phyloP scores from a whole-genome alignment of 2,113 vertebrate genomes.

The Choloepus hoffmanni region DNA sequence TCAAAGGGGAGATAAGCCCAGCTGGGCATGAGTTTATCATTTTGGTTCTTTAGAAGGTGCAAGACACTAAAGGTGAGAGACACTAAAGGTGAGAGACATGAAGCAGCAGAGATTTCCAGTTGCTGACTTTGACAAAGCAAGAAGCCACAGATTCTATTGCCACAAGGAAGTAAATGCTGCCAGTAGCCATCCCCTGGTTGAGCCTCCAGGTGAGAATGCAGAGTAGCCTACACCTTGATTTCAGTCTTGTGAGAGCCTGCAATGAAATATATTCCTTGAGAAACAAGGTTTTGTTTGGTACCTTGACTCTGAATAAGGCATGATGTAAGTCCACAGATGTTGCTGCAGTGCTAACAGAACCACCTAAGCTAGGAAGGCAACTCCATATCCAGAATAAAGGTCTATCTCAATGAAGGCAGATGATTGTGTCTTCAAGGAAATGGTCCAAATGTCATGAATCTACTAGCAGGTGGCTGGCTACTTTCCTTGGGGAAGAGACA shows the following conservation, averaged over 20 bases:
- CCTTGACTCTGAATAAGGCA: neutral
- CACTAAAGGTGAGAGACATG: neutral
- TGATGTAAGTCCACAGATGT: neutral
- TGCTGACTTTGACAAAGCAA: neutral
- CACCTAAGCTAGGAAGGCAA: neutral
- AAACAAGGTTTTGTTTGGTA: neutral
- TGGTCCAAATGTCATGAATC: neutral
- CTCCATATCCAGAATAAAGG: neutral
- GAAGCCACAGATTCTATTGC: neutral
- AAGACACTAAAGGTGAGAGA: neutral
- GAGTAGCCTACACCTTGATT: neutral
- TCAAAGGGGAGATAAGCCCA: neutral
- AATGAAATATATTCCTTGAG: neutral
- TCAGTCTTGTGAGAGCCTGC: neutral
- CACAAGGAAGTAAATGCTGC: neutral
- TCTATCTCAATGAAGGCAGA: neutral
- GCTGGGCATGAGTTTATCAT: neutral
- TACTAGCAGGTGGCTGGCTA: neutral
- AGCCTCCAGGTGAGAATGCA: neutral
- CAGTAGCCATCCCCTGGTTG: neutral
- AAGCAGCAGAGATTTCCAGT: neutral
- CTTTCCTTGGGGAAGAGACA: neutral
- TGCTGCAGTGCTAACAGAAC: neutral
- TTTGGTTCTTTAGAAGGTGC: too few species aligned
- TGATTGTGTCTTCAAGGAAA: neutral